Evolutionary conservation across 2,113 vertebrate genomes (phyloP), one percentile per base, ranked within the genome.

Genomic region (Stigmatopora nigra): DNA sequence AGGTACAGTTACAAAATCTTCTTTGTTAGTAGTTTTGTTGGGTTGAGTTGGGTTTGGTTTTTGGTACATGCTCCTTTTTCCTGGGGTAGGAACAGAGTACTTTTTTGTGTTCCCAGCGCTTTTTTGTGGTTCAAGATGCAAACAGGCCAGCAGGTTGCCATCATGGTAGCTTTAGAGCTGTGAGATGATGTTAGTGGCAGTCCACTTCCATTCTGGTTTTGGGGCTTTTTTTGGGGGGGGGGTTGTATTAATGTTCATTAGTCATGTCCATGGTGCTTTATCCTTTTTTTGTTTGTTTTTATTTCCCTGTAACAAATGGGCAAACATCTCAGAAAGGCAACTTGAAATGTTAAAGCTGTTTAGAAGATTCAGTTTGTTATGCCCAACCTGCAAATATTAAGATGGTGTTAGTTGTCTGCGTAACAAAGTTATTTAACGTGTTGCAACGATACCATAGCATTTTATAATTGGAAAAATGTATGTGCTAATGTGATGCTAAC

Each of bases 321-420:
- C 92, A 94, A 94, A 96, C 91, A 94, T 94, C 93, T 95, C 93
- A 97, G 93, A 94, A 93, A 95, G 93, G 90, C 94, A 93, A 90
- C 92, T 91, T 96, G 93, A 96, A 93, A 93, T 91, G 93, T 92
- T 92, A 95, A 98, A 61, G 92, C 89, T 93, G 92, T 92, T 90
- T 92, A 93, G 94, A 88, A 81, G 92, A 93, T 93, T 92, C 94
- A 97, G 90, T 91, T 82, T 95, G 94, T 93, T 98, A 99, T 92
- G 95, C 93, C 91, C 91, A 91, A 97, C 97, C 97, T 99, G 95
- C 91, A 90, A 99, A 99, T 87, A 93, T 94, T 93, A 93, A 98
- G 90, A 95, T 85, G 86, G 89, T 90, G 92, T 95, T 92, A 95
- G 94, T 93, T 83, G 78, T 91, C 88, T 68, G 68, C 78, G 83